Evolutionary conservation across 2,888 invertebrate genomes (phyloP).

Genomic region (Crepidodera aurea): DNA sequence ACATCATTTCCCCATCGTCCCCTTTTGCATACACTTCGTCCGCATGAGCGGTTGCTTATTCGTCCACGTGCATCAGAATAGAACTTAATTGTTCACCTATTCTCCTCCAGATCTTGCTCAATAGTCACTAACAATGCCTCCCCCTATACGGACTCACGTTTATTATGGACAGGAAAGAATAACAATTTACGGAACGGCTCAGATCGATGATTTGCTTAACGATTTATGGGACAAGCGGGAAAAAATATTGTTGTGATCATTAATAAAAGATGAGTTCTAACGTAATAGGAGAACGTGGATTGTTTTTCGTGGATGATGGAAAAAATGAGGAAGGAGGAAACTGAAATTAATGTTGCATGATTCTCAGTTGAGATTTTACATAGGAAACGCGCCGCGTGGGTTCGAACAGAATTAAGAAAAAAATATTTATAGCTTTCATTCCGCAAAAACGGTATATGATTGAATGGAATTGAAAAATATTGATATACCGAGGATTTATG

Average conservation of each 20-base stretch:
- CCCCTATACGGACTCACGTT: conserved; percentile 38
- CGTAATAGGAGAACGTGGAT: conserved; percentile 29
- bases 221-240: conserved; percentile 40
- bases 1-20: conserved; percentile 28
- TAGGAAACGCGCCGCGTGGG: conserved; percentile 6
- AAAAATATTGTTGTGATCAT: conserved; percentile 38
- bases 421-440: conserved; percentile 2
- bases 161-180: conserved; percentile 48
- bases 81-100: conserved; percentile 54
- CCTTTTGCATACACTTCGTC: conserved; percentile 31
- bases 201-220: conserved; percentile 43
- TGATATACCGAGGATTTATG: too few relatives aligned
- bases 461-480: neutral
- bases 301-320: conserved; percentile 25
- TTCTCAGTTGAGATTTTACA: conserved; percentile 24
- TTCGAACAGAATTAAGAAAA: conserved; percentile 17
- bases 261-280: conserved; percentile 39
- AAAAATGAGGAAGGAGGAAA: conserved; percentile 26
- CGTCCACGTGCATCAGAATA: conserved; percentile 52
- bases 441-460: neutral
- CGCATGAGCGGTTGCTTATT: conserved; percentile 48
- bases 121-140: conserved; percentile 44
- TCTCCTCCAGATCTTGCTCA: conserved; percentile 43
- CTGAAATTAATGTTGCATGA: conserved; percentile 30
- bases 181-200: conserved; percentile 47